phyloP scores from a whole-genome alignment of 35 echinoderm and acorn worm species.

The Ptychodera flava region DNA sequence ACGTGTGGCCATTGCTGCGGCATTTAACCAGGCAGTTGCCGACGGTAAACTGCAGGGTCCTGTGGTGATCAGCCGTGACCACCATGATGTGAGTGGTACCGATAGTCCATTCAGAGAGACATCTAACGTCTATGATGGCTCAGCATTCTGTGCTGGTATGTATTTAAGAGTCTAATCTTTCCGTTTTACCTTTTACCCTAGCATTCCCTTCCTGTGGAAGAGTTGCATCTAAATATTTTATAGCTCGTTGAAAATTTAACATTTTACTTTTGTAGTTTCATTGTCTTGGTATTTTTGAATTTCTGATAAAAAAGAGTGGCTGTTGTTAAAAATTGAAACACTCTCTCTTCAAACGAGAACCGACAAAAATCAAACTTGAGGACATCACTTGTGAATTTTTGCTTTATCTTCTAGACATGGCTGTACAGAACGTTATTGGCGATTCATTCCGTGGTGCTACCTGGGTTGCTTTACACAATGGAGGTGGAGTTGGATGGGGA shows the following conservation, averaged over 20 bases:
- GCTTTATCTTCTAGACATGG: too few species aligned
- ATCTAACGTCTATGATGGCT: conserved; percentile 96
- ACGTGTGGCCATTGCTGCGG: conserved; percentile 81
- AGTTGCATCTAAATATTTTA: too few species aligned
- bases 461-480: conserved; percentile 96
- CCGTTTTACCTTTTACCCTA: neutral
- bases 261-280: too few species aligned
- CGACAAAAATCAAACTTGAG: too few species aligned
- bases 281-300: too few species aligned
- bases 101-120: conserved; percentile 98
- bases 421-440: conserved; percentile 94
- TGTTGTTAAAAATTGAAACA: neutral
- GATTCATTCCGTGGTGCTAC: conserved; percentile 98
- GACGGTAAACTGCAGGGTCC: conserved; percentile 65
- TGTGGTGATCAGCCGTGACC: conserved; percentile 82
- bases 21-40: conserved; percentile 82
- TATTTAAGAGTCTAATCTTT: neutral
- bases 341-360: too few species aligned
- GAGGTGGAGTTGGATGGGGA: conserved; percentile 93
- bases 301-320: too few species aligned
- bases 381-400: too few species aligned
- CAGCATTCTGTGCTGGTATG: conserved; percentile 94
- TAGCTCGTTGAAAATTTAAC: too few species aligned
- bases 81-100: conserved; percentile 96
- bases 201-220: neutral